phyloP scores from a whole-genome alignment of 2,797 vertebrate species.

The Catharus ustulatus region DNA sequence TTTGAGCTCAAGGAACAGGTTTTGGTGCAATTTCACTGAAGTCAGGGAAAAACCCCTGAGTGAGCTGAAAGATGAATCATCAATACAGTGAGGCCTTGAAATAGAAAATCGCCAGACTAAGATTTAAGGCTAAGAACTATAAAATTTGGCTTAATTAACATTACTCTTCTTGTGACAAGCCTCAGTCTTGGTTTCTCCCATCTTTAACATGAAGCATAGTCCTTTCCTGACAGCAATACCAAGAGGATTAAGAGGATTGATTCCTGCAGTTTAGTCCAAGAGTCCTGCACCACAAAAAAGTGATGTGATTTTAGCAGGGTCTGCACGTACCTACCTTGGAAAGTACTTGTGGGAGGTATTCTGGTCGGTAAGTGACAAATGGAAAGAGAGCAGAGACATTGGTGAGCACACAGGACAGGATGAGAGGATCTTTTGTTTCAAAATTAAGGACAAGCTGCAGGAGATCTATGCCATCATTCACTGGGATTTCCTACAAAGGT shows the following conservation, averaged over 20 bases:
- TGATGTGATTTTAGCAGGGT: background rate
- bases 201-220: background rate
- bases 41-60: background rate
- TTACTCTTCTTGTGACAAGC: background rate
- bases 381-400: constrained; percentile 92
- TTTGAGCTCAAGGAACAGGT: background rate
- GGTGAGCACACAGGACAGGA: constrained; percentile 93
- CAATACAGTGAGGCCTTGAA: background rate
- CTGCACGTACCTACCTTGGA: constrained; percentile 82
- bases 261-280: background rate
- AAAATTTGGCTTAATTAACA: background rate
- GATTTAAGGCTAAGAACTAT: background rate
- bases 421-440: constrained; percentile 91
- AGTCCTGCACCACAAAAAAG: background rate
- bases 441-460: constrained; percentile 89
- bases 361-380: constrained; percentile 84
- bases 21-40: background rate
- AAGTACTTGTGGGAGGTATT: constrained; percentile 87
- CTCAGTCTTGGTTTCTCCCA: background rate
- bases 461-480: constrained; percentile 89
- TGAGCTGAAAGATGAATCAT: background rate
- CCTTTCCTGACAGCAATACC: background rate
- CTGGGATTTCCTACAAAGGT: constrained; percentile 82
- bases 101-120: background rate
- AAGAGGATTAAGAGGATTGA: background rate